Evolutionary conservation across 1,140 invertebrate species (phyloP).

Genomic region (Hestina assimilis): DNA sequence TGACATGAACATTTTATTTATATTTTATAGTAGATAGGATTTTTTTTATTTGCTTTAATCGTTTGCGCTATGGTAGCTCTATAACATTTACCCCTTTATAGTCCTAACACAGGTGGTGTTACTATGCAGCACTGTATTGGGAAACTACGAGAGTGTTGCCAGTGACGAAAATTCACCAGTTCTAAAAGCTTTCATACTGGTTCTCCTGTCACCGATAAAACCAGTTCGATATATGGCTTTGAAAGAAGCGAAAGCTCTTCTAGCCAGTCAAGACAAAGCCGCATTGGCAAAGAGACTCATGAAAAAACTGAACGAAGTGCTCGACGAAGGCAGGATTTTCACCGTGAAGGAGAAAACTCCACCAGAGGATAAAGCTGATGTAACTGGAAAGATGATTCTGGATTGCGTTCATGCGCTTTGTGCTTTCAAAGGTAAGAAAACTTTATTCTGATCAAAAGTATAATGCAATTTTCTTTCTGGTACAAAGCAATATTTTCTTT

Average conservation of each 20-base stretch:
- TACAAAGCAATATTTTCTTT: too few species aligned
- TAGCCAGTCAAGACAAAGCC: conserved; percentile 47
- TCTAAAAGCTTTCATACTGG: conserved; percentile 55
- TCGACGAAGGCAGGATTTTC: conserved; percentile 70
- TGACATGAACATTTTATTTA: neutral
- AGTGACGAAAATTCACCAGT: conserved; percentile 52
- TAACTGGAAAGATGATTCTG: conserved; percentile 71
- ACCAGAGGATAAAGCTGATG: conserved; percentile 56
- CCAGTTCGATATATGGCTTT: conserved; percentile 47
- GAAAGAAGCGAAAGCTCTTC: conserved; percentile 46
- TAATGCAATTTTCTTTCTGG: too few species aligned
- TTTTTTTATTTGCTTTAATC: conserved; percentile 6
- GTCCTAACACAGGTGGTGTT: conserved; percentile 73
- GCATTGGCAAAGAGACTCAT: conserved; percentile 53
- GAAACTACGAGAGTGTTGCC: conserved; percentile 58
- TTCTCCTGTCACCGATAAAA: conserved; percentile 51
- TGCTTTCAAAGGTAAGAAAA: conserved; percentile 60
- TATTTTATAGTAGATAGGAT: neutral
- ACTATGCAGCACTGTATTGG: conserved; percentile 69
- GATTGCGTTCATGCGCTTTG: conserved; percentile 78
- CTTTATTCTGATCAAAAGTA: too few species aligned
- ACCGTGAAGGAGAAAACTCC: conserved; percentile 53
- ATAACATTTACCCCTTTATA: conserved; percentile 76
- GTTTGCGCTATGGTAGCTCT: conserved; percentile 44
- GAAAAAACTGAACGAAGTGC: conserved; percentile 57